phyloP scores from a whole-genome alignment of 1,140 invertebrate species.

The Zaprionus lachaisei region DNA sequence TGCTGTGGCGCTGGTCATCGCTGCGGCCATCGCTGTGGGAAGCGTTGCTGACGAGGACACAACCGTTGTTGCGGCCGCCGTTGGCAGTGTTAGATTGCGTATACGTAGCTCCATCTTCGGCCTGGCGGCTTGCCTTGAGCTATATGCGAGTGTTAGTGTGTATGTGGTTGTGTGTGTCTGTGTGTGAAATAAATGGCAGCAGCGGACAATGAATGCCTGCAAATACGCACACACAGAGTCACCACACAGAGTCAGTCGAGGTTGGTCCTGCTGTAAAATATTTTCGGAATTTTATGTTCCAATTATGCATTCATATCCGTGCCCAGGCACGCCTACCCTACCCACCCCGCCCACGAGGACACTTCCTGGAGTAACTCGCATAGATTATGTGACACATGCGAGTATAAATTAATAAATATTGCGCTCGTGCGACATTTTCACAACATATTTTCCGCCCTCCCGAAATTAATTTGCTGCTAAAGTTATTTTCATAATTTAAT shows the following conservation, averaged over 20 bases:
- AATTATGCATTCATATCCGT: slow-evolving; percentile 77
- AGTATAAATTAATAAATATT: slow-evolving; percentile 74
- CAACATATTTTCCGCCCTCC: slow-evolving; percentile 40
- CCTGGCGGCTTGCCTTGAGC: slow-evolving; percentile 37
- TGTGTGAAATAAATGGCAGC: slow-evolving; percentile 42
- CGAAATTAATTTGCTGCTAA: slow-evolving; percentile 51
- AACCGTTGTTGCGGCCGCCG: slow-evolving; percentile 77
- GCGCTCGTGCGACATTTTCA: slow-evolving; percentile 48
- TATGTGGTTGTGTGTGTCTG: slow-evolving; percentile 6
- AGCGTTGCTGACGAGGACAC: slow-evolving; percentile 71
- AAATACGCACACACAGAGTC: slow-evolving; percentile 23
- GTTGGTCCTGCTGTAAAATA: slow-evolving; percentile 64
- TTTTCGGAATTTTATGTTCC: slow-evolving; percentile 79
- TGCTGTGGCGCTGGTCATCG: slow-evolving; percentile 54
- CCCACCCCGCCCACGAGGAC: background rate
- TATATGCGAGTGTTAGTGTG: slow-evolving; percentile 7
- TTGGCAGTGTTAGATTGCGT: slow-evolving; percentile 81
- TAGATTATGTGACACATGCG: slow-evolving; percentile 45
- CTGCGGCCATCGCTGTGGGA: slow-evolving; percentile 51
- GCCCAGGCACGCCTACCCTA: background rate
- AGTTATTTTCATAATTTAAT: slow-evolving; percentile 40
- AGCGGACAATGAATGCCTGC: slow-evolving; percentile 62
- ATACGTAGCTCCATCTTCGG: slow-evolving; percentile 68
- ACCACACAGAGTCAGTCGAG: slow-evolving; percentile 10
- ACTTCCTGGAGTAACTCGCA: slow-evolving; percentile 25